Base-by-base conservation (phyloP, 1,140 invertebrate genomes). In the Phortica variegata region DNA sequence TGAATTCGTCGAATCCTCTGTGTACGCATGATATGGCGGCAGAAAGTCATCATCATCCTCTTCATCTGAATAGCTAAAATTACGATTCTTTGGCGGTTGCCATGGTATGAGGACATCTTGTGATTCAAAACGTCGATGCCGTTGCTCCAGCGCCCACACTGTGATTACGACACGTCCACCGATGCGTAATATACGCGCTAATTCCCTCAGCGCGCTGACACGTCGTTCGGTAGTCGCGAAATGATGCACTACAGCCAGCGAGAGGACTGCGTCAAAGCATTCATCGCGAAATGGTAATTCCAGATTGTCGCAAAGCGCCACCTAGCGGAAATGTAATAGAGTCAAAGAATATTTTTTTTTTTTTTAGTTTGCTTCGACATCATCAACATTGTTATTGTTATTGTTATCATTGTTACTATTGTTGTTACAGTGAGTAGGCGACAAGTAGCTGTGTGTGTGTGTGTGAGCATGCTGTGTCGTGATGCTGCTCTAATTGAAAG, bases 121-220 rank as follows among this genome's bases (percentile, higher is more conserved):
- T 10, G 81, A 82, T 61, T 83, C 81, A 34, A 83, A 83, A 54
- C 89, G 90, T 56, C 90, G 79, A 66, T 94, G 89, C 43, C 87
- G 84, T 66, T 97, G 94, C 77, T 98, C 95, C 87, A 96, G 92
- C 10, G 95, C 91, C 95, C 95, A 97, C 1, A 96, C 94, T 12
- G 91, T 94, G 50, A 97, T 91, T 52, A 97, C 86, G n/a, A 97
- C 81, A 41, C 87, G 79, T 3, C 95, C 95, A 1, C 94, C 94
- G 44, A 95, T 93, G 47, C 90, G 79, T 3, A 97, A 80, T 21
- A 97, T 87, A 32, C 95, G 80, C 1, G 91, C 87, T 34, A 97
- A 78, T 66, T 98, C 95, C 44, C 86, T 82, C 0, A 98, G 77
- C 0, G 95, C 95, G 49, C 86, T 83, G 3, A 95, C 87, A 5